Evolutionary conservation across 2,797 vertebrate genomes (phyloP), one percentile per base, ranked within the genome.

Genomic region (Oreochromis grahami): DNA sequence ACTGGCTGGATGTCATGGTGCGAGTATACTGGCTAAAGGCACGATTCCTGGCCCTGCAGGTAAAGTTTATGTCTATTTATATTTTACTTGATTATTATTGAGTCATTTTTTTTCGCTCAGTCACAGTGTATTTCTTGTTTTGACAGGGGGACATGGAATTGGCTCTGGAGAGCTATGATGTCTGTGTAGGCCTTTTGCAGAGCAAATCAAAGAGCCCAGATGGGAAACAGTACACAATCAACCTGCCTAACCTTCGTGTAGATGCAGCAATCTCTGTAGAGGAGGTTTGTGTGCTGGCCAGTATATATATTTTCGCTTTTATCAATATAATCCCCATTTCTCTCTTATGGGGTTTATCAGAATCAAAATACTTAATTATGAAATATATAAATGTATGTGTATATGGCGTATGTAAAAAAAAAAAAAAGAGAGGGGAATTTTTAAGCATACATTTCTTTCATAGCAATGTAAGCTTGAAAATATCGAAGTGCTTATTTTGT

Each of bases 1-100:
- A 94, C 85, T 99, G 99, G 98, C 90, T 98, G 76, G 96, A 97
- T 70, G 97, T 98, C 56, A 97, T 98, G 58, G 97, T 98, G 53
- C 97, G 98, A 0, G 98, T 99, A 36, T 98, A 99, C 72, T 99
- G 99, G 99, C 95, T 99, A 56, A 99, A 99, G 91, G 98, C 98
- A 11, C 96, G 98, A 3, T 98, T 98, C 76, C 94, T 98, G 48
- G 97, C 98, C 3, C 93, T 98, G 58, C 98, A 99, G 98, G 99
- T 98, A 90, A 79, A 65, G 32, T 55, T 17, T n/a, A 10, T 32
- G n/a, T 36, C 6, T 60, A 17, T 52, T 74, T 41, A 43, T 17
- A 70, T 70, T 34, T 26, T 51, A 17, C 38, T 81, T 45, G 3
- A 55, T 15, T 14, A 50, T 38, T 80, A 52, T 36, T 34, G 1